Base-by-base conservation (phyloP, 2,888 invertebrate species). In the Leucania comma region DNA sequence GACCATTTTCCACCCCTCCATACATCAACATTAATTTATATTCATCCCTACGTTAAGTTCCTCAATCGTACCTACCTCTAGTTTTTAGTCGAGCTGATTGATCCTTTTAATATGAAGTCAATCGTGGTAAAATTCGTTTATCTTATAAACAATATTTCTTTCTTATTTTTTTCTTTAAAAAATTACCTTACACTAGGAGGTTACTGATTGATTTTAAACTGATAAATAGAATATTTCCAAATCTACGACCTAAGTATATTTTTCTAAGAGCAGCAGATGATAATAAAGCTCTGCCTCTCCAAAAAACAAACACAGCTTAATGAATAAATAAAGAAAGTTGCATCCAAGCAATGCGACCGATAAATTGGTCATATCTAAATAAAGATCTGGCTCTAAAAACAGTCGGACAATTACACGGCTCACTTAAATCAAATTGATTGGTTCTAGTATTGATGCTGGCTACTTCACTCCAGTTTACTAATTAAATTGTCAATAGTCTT, bases 401-500 rank as follows among this genome's bases (percentile, higher is more conserved):
- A 56, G 32, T 58, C 50, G 51, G 32, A 22, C 79, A 64, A 82
- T 79, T 79, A 79, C 68, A 79, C 74, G 61, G 50, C 29, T 66
- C 68, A 66, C 63, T 78, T 68, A 53, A 54, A 54, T 65, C 50
- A 57, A 54, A 79, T 72, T 79, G 80, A 79, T 82, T 32, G 79
- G 56, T 53, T 78, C 57, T 9, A 12, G 17, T 10, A 48, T 17
- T 56, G 56, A 42, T 64, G 82, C 79, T 58, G 46, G 50, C 61
- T 64, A 61, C 79, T 65, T 73, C 79, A 82, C 58, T 42, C 72
- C 53, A 71, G 42, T 64, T 72, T 61, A 59, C n/a, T 78, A 78
- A 82, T 79, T 82, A 79, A 72, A 78, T 65, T 79, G 79, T 82
- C 78, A 82, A 79, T 82, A 38, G 32, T 59, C 48, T 72, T 50